phyloP scores from a whole-genome alignment of 2,888 invertebrate species.

The Ochropleura leucogaster region DNA sequence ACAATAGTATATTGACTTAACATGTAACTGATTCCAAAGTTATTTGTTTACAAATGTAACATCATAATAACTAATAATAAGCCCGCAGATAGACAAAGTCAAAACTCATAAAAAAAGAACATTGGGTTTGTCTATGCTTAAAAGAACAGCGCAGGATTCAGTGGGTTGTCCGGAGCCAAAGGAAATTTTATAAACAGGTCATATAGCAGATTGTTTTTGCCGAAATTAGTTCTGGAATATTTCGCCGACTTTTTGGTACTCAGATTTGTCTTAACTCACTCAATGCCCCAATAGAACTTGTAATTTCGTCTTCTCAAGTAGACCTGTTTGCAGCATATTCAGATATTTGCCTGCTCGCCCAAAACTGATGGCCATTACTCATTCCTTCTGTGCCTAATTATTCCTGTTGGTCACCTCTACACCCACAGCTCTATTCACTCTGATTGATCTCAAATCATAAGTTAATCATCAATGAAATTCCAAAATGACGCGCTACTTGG shows the following conservation, averaged over 20 bases:
- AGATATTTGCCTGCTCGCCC: background rate
- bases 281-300: background rate
- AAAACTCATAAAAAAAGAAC: background rate
- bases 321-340: background rate
- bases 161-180: background rate
- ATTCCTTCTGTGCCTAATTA: background rate
- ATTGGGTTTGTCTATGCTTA: background rate
- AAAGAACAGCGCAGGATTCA: background rate
- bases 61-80: background rate
- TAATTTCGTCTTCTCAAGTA: background rate
- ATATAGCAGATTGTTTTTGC: background rate
- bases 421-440: background rate
- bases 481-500: constrained; percentile 26
- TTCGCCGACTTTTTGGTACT: background rate
- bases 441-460: background rate
- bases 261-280: background rate
- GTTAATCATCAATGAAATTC: constrained; percentile 40
- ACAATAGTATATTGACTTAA: constrained; percentile 1
- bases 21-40: background rate
- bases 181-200: background rate
- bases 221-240: background rate
- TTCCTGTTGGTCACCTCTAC: background rate
- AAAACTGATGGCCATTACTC: background rate
- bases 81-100: background rate
- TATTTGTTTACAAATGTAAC: background rate